Evolutionary conservation across 2,888 invertebrate genomes (phyloP).

Genomic region (Spialia ferax): DNA sequence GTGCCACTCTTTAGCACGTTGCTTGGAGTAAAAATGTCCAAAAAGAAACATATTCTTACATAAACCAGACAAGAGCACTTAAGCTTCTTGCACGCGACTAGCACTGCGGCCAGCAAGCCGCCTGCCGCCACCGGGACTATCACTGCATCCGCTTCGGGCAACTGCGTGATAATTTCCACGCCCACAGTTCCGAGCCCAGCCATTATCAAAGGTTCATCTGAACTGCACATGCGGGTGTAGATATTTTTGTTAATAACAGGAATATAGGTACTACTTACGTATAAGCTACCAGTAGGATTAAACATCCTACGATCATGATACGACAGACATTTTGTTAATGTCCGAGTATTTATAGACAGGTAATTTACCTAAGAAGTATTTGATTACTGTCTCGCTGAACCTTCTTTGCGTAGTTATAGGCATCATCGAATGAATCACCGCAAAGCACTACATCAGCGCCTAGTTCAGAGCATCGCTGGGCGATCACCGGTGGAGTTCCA

Average conservation of each 20-base stretch:
- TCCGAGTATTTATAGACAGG: background rate
- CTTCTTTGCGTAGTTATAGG: slow-evolving; percentile 65
- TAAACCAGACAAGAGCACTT: slow-evolving; percentile 80
- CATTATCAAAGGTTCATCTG: slow-evolving; percentile 72
- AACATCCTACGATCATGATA: no score
- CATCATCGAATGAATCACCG: slow-evolving; percentile 66
- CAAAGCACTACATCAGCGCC: slow-evolving; percentile 74
- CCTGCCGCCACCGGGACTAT: slow-evolving; percentile 73
- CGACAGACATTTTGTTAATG: no score
- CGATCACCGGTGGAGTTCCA: slow-evolving; percentile 64
- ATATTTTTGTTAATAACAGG: background rate
- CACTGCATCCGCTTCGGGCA: slow-evolving; percentile 77
- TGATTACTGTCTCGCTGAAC: slow-evolving; percentile 55
- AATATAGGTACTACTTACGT: no score
- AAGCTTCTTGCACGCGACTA: slow-evolving; percentile 78
- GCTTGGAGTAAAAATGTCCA: background rate
- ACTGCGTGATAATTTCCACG: slow-evolving; percentile 74
- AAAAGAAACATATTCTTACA: slow-evolving; percentile 53
- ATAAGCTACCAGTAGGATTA: no score
- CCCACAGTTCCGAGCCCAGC: slow-evolving; percentile 78
- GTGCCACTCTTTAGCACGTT: no score
- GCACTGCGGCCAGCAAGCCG: slow-evolving; percentile 68
- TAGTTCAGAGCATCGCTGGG: slow-evolving; percentile 75
- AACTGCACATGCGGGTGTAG: slow-evolving; percentile 49
- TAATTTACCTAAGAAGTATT: slow-evolving; percentile 38